Evolutionary conservation across 2,113 vertebrate species (phyloP), one percentile per base, ranked within the genome.

Genomic region (Cyprinus carpio): DNA sequence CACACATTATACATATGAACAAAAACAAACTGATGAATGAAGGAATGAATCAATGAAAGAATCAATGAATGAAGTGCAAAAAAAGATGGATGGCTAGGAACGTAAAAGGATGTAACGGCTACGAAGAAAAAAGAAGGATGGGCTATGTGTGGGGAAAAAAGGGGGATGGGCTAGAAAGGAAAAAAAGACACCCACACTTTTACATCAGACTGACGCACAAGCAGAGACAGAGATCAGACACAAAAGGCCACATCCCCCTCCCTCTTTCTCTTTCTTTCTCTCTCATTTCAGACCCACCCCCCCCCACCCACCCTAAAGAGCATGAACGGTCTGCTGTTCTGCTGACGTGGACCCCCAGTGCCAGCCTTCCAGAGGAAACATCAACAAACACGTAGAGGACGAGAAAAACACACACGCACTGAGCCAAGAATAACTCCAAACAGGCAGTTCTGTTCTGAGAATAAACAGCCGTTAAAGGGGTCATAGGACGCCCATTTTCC

Each of bases 191-290:
- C 92, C 87, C 84, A 92, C 92, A 90, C 91, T 90, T 91, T 93
- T 94, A 91, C 93, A 94, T 95, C 94, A 94, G 91, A 88, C 87
- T 95, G 94, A 94, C 92, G 93, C 93, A 94, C 89, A 75, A 92
- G 84, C 84, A 86, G 89, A 91, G 91, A 92, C 90, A 92, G 87
- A 91, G 90, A 93, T 94, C 92, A 92, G 93, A 93, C 91, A 92
- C 87, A 92, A 93, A 91, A 90, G 91, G 91, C 91, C 91, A 91
- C 91, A 89, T 88, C 74, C 58, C 89, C 76, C 80, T n/a, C 75
- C 23, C 79, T 10, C 83, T 64, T 85, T 86, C 51, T 40, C 6
- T 56, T 60, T 60, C 74, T 31, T 46, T n/a, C 49, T 12, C 67
- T 58, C 78, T 80, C 54, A 43, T 40, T 31, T 12, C 85, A 46